Conservation (phyloP, 2,888 invertebrate species). For the Pandemis cinnamomeana region DNA sequence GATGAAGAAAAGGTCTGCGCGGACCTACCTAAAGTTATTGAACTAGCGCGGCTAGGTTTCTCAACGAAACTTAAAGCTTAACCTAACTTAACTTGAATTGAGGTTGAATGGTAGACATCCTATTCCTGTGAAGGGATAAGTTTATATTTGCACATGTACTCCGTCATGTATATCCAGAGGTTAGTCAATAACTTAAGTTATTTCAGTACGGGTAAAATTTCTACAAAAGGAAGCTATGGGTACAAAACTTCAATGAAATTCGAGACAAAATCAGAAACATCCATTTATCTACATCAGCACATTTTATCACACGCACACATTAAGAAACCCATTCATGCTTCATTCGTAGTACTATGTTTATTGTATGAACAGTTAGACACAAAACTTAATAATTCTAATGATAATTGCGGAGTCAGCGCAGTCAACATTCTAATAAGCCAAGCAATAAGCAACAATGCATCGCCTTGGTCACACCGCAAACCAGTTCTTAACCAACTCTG, state of each 20-base stretch:
- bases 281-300: too few relatives aligned
- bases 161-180: too few relatives aligned
- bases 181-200: too few relatives aligned
- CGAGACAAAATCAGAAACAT: too few relatives aligned
- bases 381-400: slow-evolving; percentile 17
- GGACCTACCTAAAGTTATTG: slow-evolving; percentile 37
- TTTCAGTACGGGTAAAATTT: too few relatives aligned
- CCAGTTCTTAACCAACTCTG: slow-evolving; percentile 38
- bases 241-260: too few relatives aligned
- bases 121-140: neutral
- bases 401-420: slow-evolving; percentile 31
- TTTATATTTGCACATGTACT: too few relatives aligned
- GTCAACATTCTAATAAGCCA: slow-evolving; percentile 38
- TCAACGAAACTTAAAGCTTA: slow-evolving; percentile 12
- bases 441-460: slow-evolving; percentile 34
- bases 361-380: neutral
- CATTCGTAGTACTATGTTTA: too few relatives aligned
- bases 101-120: neutral
- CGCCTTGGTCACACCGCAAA: slow-evolving; percentile 39
- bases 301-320: too few relatives aligned
- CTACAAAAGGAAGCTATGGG: too few relatives aligned
- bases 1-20: slow-evolving; percentile 44
- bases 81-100: neutral
- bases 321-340: too few relatives aligned
- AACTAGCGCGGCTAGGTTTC: slow-evolving; percentile 33